Evolutionary conservation across 2,888 invertebrate species (phyloP).

Genomic region (Pomacea canaliculata): DNA sequence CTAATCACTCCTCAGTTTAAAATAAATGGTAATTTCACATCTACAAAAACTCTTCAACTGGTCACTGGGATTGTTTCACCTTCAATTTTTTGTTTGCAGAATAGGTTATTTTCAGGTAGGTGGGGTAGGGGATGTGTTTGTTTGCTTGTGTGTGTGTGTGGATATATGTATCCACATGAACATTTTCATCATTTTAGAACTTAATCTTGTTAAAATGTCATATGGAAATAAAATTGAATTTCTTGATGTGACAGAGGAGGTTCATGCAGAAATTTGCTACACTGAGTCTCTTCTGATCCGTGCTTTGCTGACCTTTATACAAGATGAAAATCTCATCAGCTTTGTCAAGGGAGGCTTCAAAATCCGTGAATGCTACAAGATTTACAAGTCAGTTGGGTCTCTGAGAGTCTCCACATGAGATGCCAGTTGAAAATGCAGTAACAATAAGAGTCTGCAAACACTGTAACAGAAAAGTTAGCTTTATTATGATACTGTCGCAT

Average conservation of each 20-base stretch:
- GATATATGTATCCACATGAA: no score
- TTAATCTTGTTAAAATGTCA: no score
- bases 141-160: no score
- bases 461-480: background rate
- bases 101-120: no score
- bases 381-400: constrained; percentile 81
- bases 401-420: background rate
- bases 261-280: constrained; percentile 95
- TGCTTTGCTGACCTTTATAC: constrained; percentile 91
- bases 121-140: no score
- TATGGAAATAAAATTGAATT: no score
- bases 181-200: no score
- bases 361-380: constrained; percentile 89
- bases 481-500: background rate
- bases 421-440: background rate
- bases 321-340: constrained; percentile 92
- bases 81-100: no score
- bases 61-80: no score
- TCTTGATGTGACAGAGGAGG: constrained; percentile 74
- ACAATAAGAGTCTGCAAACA: background rate
- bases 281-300: constrained; percentile 91
- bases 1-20: no score
- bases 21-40: no score
- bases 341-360: constrained; percentile 94
- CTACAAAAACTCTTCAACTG: no score